Conservation (phyloP, 2,888 invertebrate genomes). For the Crioceris asparagi region DNA sequence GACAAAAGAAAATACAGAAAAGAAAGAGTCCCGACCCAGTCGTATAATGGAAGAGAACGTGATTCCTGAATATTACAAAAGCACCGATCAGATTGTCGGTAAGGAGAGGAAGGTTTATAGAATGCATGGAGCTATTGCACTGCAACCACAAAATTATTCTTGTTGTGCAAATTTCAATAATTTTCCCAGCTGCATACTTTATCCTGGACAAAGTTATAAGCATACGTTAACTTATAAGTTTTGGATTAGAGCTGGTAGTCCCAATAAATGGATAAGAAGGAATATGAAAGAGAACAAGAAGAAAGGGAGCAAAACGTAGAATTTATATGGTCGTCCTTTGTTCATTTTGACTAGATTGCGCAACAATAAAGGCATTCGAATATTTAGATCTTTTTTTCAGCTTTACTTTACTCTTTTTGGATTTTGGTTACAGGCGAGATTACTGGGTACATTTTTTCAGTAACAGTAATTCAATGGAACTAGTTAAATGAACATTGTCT, state of each 20-base stretch:
- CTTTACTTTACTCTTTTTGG: too few species aligned
- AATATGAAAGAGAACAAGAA: constrained; percentile 21
- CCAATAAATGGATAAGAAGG: constrained; percentile 26
- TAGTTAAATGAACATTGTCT: too few species aligned
- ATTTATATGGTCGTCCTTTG: too few species aligned
- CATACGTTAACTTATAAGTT: constrained; percentile 69
- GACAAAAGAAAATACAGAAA: neutral
- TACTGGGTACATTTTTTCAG: too few species aligned
- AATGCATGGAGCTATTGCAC: constrained; percentile 69
- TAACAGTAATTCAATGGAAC: too few species aligned
- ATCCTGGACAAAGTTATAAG: constrained; percentile 58
- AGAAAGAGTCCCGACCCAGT: neutral
- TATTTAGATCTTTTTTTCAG: too few species aligned
- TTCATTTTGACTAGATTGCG: too few species aligned
- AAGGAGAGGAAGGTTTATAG: constrained; percentile 56
- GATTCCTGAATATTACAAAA: constrained; percentile 19
- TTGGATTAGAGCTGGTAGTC: constrained; percentile 38
- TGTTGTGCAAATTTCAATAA: constrained; percentile 71
- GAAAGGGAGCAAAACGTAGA: too few species aligned
- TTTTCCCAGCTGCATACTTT: constrained; percentile 60
- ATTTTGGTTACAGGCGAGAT: too few species aligned
- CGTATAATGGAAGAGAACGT: constrained; percentile 6
- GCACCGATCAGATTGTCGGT: constrained; percentile 39
- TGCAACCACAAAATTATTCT: constrained; percentile 86
- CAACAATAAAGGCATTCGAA: too few species aligned